These are phyloP conservation scores for Diprion similis DNA, from an alignment of 1,140 invertebrate species.

Conservation along the genomic window DNA sequence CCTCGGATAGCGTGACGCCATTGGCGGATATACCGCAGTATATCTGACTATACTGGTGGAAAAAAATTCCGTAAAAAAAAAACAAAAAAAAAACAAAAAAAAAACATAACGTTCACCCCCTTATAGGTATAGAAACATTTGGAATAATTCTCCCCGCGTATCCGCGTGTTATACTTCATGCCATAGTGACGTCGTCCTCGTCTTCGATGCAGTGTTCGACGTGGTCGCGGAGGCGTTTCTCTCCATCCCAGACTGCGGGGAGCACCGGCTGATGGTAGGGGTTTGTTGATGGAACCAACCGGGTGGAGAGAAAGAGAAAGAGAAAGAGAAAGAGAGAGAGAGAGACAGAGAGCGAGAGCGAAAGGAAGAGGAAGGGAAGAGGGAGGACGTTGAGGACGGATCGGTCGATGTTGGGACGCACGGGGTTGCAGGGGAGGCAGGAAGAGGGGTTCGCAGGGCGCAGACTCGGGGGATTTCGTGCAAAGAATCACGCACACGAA, in stretches of 20 bases:
- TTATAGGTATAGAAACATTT: too few species aligned
- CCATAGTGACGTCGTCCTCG: too few species aligned
- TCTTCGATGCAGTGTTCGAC: neutral
- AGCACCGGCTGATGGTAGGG: constrained; percentile 36
- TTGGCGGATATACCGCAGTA: too few species aligned
- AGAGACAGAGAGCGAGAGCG: neutral
- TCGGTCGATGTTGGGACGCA: constrained; percentile 12
- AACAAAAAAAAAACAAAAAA: too few species aligned
- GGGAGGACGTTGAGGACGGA: constrained; percentile 21
- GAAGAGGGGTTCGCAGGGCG: neutral
- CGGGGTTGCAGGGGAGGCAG: neutral
- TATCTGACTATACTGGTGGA: too few species aligned
- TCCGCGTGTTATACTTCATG: too few species aligned
- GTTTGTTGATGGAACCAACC: constrained; percentile 35
- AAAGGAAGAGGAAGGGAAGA: constrained; percentile 18
- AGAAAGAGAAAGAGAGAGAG: constrained; percentile 18
- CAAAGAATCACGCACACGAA: neutral
- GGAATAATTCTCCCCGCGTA: too few species aligned
- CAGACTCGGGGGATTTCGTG: constrained; percentile 1
- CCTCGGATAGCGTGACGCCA: too few species aligned
- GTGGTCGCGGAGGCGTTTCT: neutral
- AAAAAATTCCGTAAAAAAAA: too few species aligned
- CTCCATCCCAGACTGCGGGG: neutral
- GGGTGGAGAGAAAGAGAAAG: constrained; percentile 13
- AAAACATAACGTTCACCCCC: too few species aligned